Evolutionary conservation across 2,113 vertebrate species (phyloP).

Genomic region (Hiodon tergisus): DNA sequence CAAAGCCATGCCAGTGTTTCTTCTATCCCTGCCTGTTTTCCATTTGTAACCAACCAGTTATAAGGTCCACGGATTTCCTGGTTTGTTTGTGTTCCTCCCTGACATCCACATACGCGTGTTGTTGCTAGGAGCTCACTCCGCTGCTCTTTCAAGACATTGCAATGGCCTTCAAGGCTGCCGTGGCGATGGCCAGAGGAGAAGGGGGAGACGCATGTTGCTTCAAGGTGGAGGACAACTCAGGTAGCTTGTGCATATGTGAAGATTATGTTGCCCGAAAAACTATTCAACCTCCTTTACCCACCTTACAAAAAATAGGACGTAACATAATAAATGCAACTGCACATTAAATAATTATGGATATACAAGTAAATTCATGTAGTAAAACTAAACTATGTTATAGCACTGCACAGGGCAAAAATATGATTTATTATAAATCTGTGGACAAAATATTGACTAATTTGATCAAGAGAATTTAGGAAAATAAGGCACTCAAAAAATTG

Average conservation of each 20-base stretch:
- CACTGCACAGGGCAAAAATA: no score
- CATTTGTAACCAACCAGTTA: no score
- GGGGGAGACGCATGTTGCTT: slow-evolving; percentile 68
- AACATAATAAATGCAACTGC: no score
- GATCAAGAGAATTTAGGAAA: no score
- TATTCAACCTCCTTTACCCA: neutral
- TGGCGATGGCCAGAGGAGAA: slow-evolving; percentile 82
- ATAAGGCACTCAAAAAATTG: no score
- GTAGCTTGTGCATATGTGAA: slow-evolving; percentile 45
- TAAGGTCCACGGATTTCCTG: no score
- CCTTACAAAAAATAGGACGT: neutral
- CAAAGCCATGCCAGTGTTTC: neutral
- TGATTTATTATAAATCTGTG: no score
- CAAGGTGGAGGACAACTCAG: slow-evolving; percentile 78
- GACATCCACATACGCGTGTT: slow-evolving; percentile 40
- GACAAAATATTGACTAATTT: no score
- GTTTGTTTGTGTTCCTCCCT: neutral
- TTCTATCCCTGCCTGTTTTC: neutral
- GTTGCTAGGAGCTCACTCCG: slow-evolving; percentile 49
- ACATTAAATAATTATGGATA: no score
- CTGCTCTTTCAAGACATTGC: slow-evolving; percentile 80
- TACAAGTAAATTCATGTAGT: no score
- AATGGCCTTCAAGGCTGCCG: slow-evolving; percentile 87
- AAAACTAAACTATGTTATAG: no score
- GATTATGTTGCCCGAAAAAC: no score